These are phyloP conservation scores for Recurvirostra avosetta DNA, from an alignment of 2,113 vertebrate genomes.

Conservation along the genomic window DNA sequence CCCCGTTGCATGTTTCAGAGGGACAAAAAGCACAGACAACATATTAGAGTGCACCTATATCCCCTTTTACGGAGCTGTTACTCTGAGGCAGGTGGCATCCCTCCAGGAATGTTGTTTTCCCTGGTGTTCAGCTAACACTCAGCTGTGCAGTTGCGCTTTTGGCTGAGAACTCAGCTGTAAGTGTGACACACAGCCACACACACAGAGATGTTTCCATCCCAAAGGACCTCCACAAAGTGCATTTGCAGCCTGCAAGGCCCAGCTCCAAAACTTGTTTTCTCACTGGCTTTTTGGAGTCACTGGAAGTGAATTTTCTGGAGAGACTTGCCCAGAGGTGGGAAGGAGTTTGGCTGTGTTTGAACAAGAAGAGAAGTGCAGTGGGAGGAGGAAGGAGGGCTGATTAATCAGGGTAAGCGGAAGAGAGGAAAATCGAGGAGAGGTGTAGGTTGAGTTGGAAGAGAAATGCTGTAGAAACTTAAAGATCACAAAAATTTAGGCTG, in stretches of 20 bases:
- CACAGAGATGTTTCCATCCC: neutral
- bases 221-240: neutral
- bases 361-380: neutral
- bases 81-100: neutral
- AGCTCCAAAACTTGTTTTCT: neutral
- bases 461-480: neutral
- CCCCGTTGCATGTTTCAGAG: neutral
- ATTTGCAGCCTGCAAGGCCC: neutral
- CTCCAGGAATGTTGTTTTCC: neutral
- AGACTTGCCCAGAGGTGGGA: neutral
- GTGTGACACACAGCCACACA: accelerated
- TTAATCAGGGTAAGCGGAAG: neutral
- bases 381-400: neutral
- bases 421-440: neutral
- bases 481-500: neutral
- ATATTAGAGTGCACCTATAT: accelerated
- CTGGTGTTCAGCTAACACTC: neutral
- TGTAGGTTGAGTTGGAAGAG: neutral
- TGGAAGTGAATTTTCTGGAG: neutral
- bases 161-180: neutral
- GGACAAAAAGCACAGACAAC: neutral
- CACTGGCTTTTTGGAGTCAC: neutral
- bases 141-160: neutral
- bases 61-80: too few relatives aligned
- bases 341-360: neutral